Evolutionary conservation across 2,888 invertebrate genomes (phyloP), one percentile per base, ranked within the genome.

Genomic region (Dolomedes plantarius): DNA sequence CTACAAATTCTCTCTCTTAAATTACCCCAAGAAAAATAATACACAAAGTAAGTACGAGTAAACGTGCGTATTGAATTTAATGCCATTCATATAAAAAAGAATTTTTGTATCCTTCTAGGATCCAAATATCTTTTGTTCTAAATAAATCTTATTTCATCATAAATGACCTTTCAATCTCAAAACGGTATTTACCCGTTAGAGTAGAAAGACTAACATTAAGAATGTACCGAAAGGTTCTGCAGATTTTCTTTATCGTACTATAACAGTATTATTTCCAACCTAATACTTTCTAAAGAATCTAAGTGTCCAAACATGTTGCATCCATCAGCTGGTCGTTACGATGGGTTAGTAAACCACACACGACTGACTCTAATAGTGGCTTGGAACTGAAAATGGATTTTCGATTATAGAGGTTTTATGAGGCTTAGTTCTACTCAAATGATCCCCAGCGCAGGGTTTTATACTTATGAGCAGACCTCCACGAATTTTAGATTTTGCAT

Each of bases 321-420:
- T 23, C 23, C 56, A 56, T 56, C 56, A 56, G 56, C 6, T 3
- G 56, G 11, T 56, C 56, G 56, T 56, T 56, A 56, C 23, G 23
- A 5, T 23, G 5, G 23, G 56, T 23, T 56, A 23, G 56, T 11
- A 56, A 19, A 56, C 56, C 23, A 23, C 6, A 7, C 56, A 56
- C 56, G 23, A 56, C 1, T 56, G 23, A 19, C 56, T 11, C 2
- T 56, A 56, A 56, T 56, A 23, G 23, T 56, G 23, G 7, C 3
- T 56, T 56, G 56, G 3, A 3, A 56, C 56, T 56, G 23, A n/a
- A 56, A 56, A 56, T 56, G 56, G 56, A 56, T 56, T 56, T 56
- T 56, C 56, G 56, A 56, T 23, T 56, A 56, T 23, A 56, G 56
- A 23, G 56, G 56, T 5, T 56, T 56, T 56, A 56, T 56, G 13